Conservation (phyloP, 2,797 vertebrate genomes). For the Rachycentron canadum region DNA sequence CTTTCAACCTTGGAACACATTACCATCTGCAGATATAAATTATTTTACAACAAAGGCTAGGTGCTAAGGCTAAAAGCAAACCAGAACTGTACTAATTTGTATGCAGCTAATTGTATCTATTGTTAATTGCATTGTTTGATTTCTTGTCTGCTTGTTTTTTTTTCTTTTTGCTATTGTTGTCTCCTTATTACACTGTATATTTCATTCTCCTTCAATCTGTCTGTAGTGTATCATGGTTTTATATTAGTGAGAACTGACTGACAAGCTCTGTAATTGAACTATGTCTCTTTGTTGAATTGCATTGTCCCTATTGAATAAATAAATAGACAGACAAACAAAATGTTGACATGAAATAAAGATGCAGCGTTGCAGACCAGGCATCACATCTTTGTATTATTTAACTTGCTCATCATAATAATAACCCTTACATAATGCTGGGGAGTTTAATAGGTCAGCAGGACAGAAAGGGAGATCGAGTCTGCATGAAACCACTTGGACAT, state of each 20-base stretch:
- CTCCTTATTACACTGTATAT: no score
- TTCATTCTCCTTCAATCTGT: no score
- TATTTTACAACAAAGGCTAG: no score
- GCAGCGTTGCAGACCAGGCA: constrained; percentile 12
- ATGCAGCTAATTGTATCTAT: no score
- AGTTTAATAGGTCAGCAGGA: constrained; percentile 37
- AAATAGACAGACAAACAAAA: background rate
- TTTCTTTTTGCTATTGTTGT: background rate
- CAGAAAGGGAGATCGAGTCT: constrained; percentile 1
- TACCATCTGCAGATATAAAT: no score
- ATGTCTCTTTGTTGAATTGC: background rate
- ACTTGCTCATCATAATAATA: constrained; percentile 19
- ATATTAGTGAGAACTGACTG: background rate
- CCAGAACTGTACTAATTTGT: no score
- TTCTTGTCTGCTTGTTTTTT: background rate
- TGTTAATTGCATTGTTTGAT: background rate
- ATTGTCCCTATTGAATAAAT: no score
- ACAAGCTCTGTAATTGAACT: background rate
- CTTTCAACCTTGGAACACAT: no score
- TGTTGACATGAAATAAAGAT: background rate
- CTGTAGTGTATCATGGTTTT: no score
- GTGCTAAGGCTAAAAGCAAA: no score
- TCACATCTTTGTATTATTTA: constrained; percentile 12
- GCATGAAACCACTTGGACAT: constrained; percentile 10
- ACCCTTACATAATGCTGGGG: constrained; percentile 39